A percentile compares a stretch with the other conserved stretches of the same genome.
Evolutionary conservation across 2,888 invertebrate species (phyloP).

Genomic region (Phorcus lineatus): DNA sequence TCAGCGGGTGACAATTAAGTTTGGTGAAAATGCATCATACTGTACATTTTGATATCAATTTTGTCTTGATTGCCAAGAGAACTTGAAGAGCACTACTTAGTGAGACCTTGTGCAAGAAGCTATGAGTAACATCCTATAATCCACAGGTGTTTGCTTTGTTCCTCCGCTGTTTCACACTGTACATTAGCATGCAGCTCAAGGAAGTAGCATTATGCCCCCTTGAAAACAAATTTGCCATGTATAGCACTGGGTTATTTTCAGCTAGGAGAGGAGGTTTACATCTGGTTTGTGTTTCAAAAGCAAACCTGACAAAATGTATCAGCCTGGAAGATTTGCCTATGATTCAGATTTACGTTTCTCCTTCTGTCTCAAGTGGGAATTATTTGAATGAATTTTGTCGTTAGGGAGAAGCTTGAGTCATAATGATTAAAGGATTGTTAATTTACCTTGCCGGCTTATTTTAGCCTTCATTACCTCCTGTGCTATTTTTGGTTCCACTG

Average conservation of each 20-base stretch:
- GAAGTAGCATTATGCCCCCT: not conserved
- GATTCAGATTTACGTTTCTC: no score
- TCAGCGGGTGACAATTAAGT: no score
- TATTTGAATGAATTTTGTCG: not conserved
- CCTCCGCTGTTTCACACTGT: no score
- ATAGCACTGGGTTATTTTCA: not conserved
- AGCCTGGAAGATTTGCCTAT: not conserved
- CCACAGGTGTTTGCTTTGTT: no score
- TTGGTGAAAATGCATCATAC: no score
- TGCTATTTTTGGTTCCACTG: not conserved
- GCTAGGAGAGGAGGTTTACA: not conserved
- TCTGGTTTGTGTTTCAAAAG: slow-evolving; percentile 9
- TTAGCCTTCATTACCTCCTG: not conserved
- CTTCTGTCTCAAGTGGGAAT: no score
- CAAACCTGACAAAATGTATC: not conserved
- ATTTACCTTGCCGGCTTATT: not conserved
- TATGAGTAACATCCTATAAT: no score
- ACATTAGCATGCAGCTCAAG: no score
- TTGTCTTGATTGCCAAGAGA: no score
- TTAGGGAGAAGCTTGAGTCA: not conserved
- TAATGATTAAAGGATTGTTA: not conserved
- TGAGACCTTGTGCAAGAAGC: no score
- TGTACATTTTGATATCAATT: no score
- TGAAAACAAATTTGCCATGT: not conserved
- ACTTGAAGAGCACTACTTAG: no score